These are phyloP conservation scores for Macropis europaea DNA, from an alignment of 2,888 invertebrate genomes.

Conservation along the genomic window DNA sequence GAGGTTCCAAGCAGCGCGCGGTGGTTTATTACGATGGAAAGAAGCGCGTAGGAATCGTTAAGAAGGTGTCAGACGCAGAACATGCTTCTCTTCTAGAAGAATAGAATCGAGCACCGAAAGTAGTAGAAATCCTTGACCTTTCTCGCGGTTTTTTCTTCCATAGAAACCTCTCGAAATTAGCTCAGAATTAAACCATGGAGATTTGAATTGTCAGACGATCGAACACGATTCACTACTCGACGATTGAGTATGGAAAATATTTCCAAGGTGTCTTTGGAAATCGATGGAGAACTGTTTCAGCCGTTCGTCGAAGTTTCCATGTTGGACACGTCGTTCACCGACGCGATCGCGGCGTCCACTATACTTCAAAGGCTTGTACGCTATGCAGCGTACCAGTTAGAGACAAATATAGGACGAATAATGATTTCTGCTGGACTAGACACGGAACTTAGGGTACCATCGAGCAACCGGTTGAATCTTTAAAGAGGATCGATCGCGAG, in stretches of 20 bases:
- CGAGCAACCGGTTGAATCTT: slow-evolving; percentile 22
- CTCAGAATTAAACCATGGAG: no score
- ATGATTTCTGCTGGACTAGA: slow-evolving; percentile 38
- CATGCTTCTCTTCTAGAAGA: slow-evolving; percentile 29
- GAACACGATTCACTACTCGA: no score
- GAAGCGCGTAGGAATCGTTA: slow-evolving; percentile 63
- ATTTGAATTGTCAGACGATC: no score
- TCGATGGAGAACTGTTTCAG: no score
- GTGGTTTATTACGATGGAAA: slow-evolving; percentile 54
- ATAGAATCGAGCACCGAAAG: slow-evolving; percentile 17
- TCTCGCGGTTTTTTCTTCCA: slow-evolving; percentile 1
- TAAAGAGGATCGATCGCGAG: slow-evolving; percentile 31
- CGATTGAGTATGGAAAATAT: no score
- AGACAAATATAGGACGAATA: slow-evolving; percentile 34
- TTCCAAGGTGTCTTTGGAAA: no score
- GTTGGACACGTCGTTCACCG: not conserved
- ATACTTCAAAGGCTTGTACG: not conserved
- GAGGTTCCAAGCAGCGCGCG: slow-evolving; percentile 29
- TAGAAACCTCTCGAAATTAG: not conserved
- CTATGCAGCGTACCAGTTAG: not conserved
- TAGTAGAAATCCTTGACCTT: slow-evolving; percentile 56
- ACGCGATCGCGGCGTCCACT: not conserved
- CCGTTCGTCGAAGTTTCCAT: no score
- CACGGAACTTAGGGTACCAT: slow-evolving; percentile 18
- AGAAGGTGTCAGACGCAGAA: slow-evolving; percentile 71